Base-by-base conservation (phyloP, 2,113 vertebrate species). In the Rhea pennata region DNA sequence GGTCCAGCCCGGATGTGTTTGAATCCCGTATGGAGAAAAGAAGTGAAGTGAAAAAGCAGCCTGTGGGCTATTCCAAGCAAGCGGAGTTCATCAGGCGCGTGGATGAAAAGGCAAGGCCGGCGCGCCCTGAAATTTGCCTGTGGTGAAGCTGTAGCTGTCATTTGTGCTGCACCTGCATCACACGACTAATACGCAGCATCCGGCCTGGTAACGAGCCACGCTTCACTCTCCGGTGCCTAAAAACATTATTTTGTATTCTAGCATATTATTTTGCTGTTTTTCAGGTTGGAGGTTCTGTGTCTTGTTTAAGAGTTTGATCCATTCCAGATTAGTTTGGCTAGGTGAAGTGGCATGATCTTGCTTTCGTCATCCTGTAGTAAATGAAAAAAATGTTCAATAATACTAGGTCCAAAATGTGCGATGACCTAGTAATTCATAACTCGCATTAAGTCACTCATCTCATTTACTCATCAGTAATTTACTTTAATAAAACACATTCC, bases 1-100 rank as follows among this genome's bases (percentile, higher is more conserved):
- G 99, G 73, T 93, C 98, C 81, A 99, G 98, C 84, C 99, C 99
- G 13, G 97, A 98, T 70, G 98, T 99, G 95, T 99, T 97, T 97
- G 98, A 99, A 73, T 96, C 96, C 14, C 98, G 98, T 7, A 51
- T 99, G 86, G 98, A 99, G 87, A 98, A 98, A 71, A 96, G 98
- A 21, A 97, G 42, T 31, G 98, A 99, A 26, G 67, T 98, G 73
- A 98, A 96, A 93, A 98, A 97, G 73, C 98, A 99, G 64, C 98
- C 98, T 0, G 95, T 99, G 9, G 99, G 99, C 33, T 89, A 97
- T 44, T 99, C 99, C 15, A 98, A 95, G 66, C 99, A 99, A 97
- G 98, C 98, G 1, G 99, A 99, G 44, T 99, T 99, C 76, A 80
- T 99, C 90, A 95, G 65, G 83, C 81, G 97, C 51, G 96, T 99